Conservation (phyloP, 2,113 vertebrate genomes). For the Spea multiplicata region DNA sequence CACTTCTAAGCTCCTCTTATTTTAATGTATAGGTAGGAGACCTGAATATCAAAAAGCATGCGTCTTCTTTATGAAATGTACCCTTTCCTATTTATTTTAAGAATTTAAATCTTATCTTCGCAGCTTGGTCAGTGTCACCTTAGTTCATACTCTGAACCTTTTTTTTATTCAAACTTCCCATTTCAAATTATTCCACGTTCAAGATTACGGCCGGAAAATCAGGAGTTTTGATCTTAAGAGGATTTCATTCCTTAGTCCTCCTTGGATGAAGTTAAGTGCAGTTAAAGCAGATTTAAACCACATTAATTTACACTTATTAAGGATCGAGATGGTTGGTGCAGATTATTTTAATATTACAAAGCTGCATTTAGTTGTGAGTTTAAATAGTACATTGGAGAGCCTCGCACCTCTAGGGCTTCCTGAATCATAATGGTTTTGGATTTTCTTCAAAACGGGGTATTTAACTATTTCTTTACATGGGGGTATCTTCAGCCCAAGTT, state of each 20-base stretch:
- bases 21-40: too few species aligned
- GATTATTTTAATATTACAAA: conserved; percentile 38
- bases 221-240: conserved; percentile 42
- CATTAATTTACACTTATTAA: conserved; percentile 5
- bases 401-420: too few species aligned
- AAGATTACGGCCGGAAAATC: conserved; percentile 37
- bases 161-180: conserved; percentile 4
- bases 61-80: too few species aligned
- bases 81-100: too few species aligned
- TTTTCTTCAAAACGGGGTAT: too few species aligned
- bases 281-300: conserved; percentile 19
- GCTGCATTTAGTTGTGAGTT: conserved; percentile 1
- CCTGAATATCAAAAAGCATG: too few species aligned
- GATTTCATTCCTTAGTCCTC: conserved; percentile 23
- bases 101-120: conserved; percentile 10
- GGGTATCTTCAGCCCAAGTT: too few species aligned
- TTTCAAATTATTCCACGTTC: conserved; percentile 14
- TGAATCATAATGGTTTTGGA: too few species aligned
- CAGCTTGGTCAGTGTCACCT: conserved; percentile 27
- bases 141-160: conserved; percentile 4
- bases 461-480: too few species aligned
- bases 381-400: conserved; percentile 5
- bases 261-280: conserved; percentile 31
- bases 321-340: conserved; percentile 10
- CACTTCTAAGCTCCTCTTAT: too few species aligned